Evolutionary conservation across 2,797 vertebrate genomes (phyloP).

Genomic region (Hylomyscus alleni): DNA sequence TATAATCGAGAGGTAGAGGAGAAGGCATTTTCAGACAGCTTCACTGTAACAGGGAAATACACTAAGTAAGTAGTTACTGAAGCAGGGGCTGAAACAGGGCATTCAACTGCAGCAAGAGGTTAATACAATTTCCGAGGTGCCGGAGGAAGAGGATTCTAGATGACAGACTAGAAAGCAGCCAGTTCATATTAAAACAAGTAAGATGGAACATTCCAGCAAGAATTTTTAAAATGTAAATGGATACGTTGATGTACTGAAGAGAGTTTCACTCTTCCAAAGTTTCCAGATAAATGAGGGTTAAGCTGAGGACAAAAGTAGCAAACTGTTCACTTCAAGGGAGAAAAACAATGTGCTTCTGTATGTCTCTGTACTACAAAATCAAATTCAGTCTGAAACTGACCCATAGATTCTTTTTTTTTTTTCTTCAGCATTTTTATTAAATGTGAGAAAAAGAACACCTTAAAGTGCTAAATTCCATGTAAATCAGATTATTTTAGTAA

Average conservation of each 20-base stretch:
- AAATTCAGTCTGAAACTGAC: slow-evolving; percentile 46
- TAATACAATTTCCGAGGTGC: background rate
- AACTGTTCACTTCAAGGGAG: slow-evolving; percentile 12
- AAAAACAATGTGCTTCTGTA: slow-evolving; percentile 12
- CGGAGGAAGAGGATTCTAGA: background rate
- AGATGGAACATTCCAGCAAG: background rate
- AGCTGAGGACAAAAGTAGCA: background rate
- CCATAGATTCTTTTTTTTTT: slow-evolving; percentile 22
- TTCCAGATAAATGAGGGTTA: slow-evolving; percentile 44
- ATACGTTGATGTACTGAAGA: background rate
- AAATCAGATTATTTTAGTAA: slow-evolving; percentile 69
- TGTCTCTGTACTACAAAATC: slow-evolving; percentile 10
- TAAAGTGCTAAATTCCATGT: slow-evolving; percentile 72
- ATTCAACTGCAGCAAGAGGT: background rate
- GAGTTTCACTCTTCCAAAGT: slow-evolving; percentile 19
- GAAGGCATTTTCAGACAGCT: slow-evolving; percentile 15
- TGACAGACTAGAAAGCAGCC: slow-evolving; percentile 12
- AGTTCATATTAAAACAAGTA: slow-evolving; percentile 27
- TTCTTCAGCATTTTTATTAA: slow-evolving; percentile 83
- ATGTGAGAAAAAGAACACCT: slow-evolving; percentile 74
- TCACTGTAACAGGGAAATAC: background rate
- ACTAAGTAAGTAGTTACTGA: slow-evolving; percentile 23
- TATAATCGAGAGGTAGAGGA: background rate
- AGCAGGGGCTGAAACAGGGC: background rate
- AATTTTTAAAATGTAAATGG: background rate